Conservation (phyloP, 37 sponge, comb jelly and placozoan species). For the Agelas oroides region DNA sequence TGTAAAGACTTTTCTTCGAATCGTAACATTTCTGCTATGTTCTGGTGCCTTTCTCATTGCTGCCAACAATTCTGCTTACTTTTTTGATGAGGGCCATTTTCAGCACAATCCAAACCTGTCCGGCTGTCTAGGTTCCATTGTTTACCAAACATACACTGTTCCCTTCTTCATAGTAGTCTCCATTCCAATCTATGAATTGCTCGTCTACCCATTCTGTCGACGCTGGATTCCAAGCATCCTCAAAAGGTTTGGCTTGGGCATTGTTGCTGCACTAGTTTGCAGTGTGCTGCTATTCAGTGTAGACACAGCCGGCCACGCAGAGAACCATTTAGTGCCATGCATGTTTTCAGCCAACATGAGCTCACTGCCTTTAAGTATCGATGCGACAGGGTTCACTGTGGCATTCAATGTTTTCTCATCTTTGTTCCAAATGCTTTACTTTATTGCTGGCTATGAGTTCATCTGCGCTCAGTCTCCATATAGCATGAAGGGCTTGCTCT, state of each 20-base stretch:
- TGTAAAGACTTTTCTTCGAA: slow-evolving; percentile 19
- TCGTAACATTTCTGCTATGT: background rate
- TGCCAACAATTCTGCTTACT: too few species aligned
- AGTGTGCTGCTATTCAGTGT: background rate
- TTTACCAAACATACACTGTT: too few species aligned
- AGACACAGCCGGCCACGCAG: background rate
- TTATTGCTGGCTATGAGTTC: slow-evolving; percentile 42
- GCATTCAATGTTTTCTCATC: background rate
- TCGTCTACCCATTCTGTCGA: background rate
- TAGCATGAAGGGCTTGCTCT: slow-evolving; percentile 30
- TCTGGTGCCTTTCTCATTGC: too few species aligned
- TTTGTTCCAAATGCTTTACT: slow-evolving; percentile 6
- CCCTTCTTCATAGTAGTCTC: background rate
- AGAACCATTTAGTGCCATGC: background rate
- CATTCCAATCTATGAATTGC: background rate
- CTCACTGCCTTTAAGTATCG: background rate
- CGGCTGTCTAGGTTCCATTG: too few species aligned
- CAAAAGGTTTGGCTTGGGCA: slow-evolving; percentile 25
- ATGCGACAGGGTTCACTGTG: background rate
- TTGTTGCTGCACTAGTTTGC: background rate
- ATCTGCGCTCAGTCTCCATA: slow-evolving; percentile 43
- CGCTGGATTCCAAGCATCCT: background rate
- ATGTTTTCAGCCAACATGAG: background rate
- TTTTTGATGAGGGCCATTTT: too few species aligned
- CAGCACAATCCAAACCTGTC: too few species aligned